Base-by-base conservation (phyloP, 2,888 invertebrate species). In the Lasius fuliginosus region DNA sequence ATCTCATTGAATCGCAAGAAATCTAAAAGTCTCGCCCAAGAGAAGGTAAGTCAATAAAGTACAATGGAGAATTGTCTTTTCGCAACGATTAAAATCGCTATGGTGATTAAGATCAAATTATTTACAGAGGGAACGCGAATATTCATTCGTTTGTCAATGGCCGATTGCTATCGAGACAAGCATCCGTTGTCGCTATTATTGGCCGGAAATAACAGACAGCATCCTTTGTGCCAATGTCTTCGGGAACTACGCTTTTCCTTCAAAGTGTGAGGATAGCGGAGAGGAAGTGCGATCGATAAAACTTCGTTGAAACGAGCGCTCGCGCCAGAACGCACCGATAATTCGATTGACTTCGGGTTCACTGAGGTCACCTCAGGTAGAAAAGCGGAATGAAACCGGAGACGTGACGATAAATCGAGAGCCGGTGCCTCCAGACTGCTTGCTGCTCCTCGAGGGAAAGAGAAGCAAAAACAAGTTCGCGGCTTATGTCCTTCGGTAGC, bases 271-370 rank as follows among this genome's bases (percentile, higher is more conserved):
- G 65, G 85, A 86, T 84, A 89, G 83, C 75, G 73, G 77, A 86
- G 68, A 73, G 71, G 75, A 85, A 74, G 74, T 60, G 40, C 81
- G 82, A 92, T 92, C 91, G 91, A 92, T 92, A 87, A 85, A 89
- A 88, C 84, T 85, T 87, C 64, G 77, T 88, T 82, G 84, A 86
- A 88, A 83, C 85, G 83, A 89, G 82, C 86, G 86, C 73, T 87
- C 89, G 89, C 88, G 87, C 87, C 87, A 86, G 89, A 89, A 89
- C 85, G 89, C 87, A 86, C 86, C 84, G 86, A 86, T 90, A 90
- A 90, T 90, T 89, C 89, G 86, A 90, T 89, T 87, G 86, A 86
- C 86, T 88, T 88, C 86, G 77, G 84, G 85, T 87, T 86, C 87
- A 83, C 84, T 65, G 87, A 85, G 83, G 84, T 83, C 86, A 86